Base-by-base conservation (phyloP, 2,797 vertebrate genomes). In the Neosilurus mollespiculum region DNA sequence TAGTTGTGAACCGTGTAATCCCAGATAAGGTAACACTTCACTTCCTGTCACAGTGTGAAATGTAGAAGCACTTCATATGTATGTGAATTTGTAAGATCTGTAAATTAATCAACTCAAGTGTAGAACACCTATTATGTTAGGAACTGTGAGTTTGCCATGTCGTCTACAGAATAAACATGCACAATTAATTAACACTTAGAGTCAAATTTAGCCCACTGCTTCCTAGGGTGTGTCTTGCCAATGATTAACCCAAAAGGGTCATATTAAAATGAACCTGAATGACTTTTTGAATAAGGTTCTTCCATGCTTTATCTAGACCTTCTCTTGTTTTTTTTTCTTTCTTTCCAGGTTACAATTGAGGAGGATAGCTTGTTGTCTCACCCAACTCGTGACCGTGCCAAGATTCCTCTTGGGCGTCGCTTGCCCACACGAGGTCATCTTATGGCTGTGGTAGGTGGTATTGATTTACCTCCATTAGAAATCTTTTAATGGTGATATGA, bases 351-450 rank as follows among this genome's bases (percentile, higher is more conserved):
- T 72, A 97, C 94, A 0, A 94, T 98, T 0, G 96, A 97, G 84
- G 97, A 97, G 88, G 96, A 97, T 87, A 94, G 94, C 7, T 94
- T 89, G 10, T 94, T 99, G 14, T 94, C 94, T 80, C 97, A 99
- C 88, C 97, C 95, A 0, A 99, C 98, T 0, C 95, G 97, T 1
- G 96, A 98, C 91, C 91, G 98, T 66, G 96, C 94, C 0, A 97
- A 96, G 89, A 97, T 99, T 86, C 97, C 97, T 61, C 96, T 96
- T 58, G 95, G 95, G 11, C 95, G 97, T 4, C 95, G 98, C 2
- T 95, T 97, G 24, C 98, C 98, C 0, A 98, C 96, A 0, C 93
- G 97, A 67, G 97, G 96, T 87, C 97, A 99, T 89, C 91, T 98
- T 64, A 95, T 97, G 95, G 95, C 97, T 8, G 96, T 97, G 96